These are phyloP conservation scores for Tanytarsus gracilentus DNA, from an alignment of 2,888 invertebrate genomes.

Conservation along the genomic window DNA sequence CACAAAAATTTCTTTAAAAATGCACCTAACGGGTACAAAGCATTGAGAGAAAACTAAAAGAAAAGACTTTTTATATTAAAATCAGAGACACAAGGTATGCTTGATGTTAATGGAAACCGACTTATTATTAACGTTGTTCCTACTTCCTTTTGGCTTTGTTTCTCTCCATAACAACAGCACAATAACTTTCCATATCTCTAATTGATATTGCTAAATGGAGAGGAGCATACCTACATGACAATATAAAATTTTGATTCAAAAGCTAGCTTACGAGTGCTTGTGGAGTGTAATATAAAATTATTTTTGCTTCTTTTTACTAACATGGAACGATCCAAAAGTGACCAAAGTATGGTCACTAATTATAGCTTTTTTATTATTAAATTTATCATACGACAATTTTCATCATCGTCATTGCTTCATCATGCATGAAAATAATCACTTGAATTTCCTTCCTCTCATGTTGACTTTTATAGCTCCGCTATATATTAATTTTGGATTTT, in stretches of 20 bases:
- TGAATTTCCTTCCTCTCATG: background rate
- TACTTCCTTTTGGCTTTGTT: constrained; percentile 4
- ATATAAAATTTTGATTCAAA: background rate
- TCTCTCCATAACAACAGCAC: too few species aligned
- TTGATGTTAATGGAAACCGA: constrained; percentile 10
- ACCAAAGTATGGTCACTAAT: constrained; percentile 1
- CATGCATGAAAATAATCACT: constrained; percentile 15
- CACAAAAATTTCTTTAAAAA: too few species aligned
- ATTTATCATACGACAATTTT: background rate
- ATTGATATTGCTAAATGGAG: background rate
- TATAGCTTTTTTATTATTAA: background rate
- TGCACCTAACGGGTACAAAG: too few species aligned
- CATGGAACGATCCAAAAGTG: background rate
- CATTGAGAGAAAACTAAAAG: too few species aligned
- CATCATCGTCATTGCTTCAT: background rate
- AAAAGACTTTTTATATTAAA: background rate
- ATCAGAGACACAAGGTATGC: background rate
- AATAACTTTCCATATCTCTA: too few species aligned
- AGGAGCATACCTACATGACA: background rate
- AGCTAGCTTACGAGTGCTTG: background rate
- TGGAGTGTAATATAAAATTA: background rate
- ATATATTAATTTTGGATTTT: background rate
- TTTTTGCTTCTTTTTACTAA: background rate
- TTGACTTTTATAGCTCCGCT: background rate
- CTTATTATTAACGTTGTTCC: background rate